Conservation (phyloP, 1,140 invertebrate genomes). For the Pseudomyrmex gracilis region DNA sequence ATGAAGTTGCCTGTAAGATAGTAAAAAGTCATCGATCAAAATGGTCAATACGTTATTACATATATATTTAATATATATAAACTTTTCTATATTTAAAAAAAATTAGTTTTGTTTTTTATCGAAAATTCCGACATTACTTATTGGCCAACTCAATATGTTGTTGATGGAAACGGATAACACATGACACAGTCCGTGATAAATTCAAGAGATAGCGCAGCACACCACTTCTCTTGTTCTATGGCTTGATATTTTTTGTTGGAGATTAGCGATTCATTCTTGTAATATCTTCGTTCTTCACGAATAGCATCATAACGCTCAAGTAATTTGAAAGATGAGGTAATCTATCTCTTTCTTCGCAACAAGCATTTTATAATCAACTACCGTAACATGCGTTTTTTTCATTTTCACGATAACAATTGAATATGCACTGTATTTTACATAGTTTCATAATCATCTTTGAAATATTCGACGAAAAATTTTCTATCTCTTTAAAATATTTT, state of each 20-base stretch:
- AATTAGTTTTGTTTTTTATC: too few species aligned
- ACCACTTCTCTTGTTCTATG: neutral
- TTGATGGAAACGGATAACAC: neutral
- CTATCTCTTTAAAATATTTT: neutral
- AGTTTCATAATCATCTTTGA: neutral
- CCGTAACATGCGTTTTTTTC: neutral
- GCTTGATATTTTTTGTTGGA: neutral
- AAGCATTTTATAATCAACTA: neutral
- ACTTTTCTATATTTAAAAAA: too few species aligned
- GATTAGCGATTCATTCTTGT: constrained; percentile 7
- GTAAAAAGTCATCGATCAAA: too few species aligned
- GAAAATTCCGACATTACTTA: too few species aligned
- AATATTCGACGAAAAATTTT: neutral
- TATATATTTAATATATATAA: too few species aligned
- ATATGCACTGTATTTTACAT: neutral
- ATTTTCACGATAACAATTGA: neutral
- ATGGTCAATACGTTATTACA: too few species aligned
- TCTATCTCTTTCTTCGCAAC: neutral
- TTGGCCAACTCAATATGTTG: too few species aligned
- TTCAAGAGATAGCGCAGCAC: neutral
- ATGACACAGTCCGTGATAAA: neutral
- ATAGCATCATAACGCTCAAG: neutral
- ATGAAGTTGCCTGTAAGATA: too few species aligned
- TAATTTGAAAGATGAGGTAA: neutral
- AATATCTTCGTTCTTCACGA: neutral